Evolutionary conservation across 2,113 vertebrate genomes (phyloP).

Genomic region (Probosciger aterrimus): DNA sequence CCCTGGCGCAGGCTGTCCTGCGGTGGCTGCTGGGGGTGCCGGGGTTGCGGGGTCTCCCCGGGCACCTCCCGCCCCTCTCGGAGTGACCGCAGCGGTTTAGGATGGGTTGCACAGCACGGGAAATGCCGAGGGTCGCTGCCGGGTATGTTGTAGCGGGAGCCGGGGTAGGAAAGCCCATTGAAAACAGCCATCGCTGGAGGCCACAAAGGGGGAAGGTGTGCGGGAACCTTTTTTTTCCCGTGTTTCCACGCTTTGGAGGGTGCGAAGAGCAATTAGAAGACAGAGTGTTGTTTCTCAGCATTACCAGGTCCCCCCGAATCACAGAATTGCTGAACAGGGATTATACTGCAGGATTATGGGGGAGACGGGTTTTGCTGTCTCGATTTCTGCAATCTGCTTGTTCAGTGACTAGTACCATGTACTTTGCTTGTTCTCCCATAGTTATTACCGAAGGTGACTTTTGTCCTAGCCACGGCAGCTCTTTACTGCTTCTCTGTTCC

Average conservation of each 20-base stretch:
- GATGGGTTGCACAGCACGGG: not conserved
- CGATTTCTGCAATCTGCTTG: not conserved
- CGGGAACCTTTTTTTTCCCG: accelerated
- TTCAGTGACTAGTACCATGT: not conserved
- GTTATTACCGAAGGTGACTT: conserved; percentile 57
- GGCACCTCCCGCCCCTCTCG: not conserved
- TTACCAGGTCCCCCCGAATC: not conserved
- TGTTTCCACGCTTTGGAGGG: not conserved
- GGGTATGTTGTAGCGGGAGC: not conserved
- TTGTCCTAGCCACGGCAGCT: not conserved
- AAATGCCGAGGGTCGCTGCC: not conserved
- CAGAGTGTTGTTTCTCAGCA: not conserved
- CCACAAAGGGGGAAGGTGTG: not conserved
- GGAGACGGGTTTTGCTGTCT: not conserved
- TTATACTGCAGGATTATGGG: not conserved
- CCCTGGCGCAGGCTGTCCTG: not conserved
- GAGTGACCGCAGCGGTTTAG: not conserved
- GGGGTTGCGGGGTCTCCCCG: not conserved
- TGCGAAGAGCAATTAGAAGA: not conserved
- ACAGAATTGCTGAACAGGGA: not conserved
- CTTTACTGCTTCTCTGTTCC: not conserved
- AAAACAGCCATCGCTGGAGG: not conserved
- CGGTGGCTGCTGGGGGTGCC: not conserved
- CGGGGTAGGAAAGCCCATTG: accelerated
- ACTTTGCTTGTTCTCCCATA: conserved; percentile 18